Evolutionary conservation across 2,797 vertebrate species (phyloP).

Genomic region (Bradypodion ventrale): DNA sequence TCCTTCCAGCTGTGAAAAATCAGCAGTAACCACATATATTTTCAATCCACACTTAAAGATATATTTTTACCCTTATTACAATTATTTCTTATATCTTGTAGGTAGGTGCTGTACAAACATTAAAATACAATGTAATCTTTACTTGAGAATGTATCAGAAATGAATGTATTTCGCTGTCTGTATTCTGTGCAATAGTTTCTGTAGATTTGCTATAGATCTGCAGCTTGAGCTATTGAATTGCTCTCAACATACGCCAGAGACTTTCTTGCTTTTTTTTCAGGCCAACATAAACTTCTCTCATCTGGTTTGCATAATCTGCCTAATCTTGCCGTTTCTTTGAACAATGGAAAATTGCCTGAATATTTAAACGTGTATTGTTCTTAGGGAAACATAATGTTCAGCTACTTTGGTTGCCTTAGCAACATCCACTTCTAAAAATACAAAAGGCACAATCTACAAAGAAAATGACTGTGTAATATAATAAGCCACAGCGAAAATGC

Average conservation of each 20-base stretch:
- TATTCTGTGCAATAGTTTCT: constrained; percentile 19
- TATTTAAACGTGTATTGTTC: constrained; percentile 80
- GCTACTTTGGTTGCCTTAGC: constrained; percentile 77
- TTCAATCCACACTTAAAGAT: not conserved
- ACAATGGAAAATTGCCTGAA: constrained; percentile 77
- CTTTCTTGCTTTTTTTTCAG: constrained; percentile 37
- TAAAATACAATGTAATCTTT: not conserved
- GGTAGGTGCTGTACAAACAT: not conserved
- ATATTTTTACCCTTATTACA: not conserved
- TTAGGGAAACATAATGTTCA: constrained; percentile 80
- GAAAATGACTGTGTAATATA: constrained; percentile 65
- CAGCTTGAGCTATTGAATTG: constrained; percentile 30
- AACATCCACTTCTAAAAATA: constrained; percentile 81
- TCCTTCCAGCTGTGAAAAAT: not conserved
- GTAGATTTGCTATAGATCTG: not conserved
- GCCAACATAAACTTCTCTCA: constrained; percentile 61
- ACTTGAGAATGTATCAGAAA: constrained; percentile 1
- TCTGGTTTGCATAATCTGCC: constrained; percentile 64
- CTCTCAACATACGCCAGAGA: constrained; percentile 38
- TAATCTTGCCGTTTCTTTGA: constrained; percentile 70
- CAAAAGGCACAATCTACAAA: constrained; percentile 72
- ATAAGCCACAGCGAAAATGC: constrained; percentile 54
- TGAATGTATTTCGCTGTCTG: not conserved
- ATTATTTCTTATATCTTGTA: not conserved
- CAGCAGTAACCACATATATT: not conserved